phyloP scores from a whole-genome alignment of 2,797 vertebrate species.

The Coregonus sp. region DNA sequence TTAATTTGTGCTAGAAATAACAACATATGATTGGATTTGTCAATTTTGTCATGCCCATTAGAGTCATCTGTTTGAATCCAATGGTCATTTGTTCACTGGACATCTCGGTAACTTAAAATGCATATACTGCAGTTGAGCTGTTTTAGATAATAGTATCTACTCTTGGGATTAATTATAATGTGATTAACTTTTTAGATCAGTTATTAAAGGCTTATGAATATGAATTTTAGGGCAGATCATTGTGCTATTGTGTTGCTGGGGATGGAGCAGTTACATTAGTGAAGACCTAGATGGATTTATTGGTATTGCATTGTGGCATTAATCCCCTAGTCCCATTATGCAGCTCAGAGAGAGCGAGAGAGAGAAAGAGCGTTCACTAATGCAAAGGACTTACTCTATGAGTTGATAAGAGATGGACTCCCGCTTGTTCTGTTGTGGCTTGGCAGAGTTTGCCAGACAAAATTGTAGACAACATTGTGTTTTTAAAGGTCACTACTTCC shows the following conservation, averaged over 20 bases:
- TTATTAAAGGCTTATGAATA: conserved; percentile 18
- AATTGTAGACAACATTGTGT: conserved; percentile 35
- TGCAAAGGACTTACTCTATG: conserved; percentile 14
- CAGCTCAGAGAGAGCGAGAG: neutral
- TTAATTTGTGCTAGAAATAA: conserved; percentile 8
- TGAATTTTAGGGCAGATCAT: neutral
- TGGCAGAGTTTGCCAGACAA: conserved; percentile 25
- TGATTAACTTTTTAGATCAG: conserved; percentile 17
- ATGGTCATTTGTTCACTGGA: neutral
- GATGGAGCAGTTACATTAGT: conserved; percentile 6
- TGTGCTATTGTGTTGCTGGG: conserved; percentile 2
- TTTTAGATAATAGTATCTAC: conserved; percentile 34
- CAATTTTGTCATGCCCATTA: conserved; percentile 36
- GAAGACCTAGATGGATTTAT: conserved; percentile 7
- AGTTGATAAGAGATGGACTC: conserved; percentile 47
- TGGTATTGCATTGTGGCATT: conserved; percentile 12
- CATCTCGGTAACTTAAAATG: conserved; percentile 7
- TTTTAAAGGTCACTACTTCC: conserved; percentile 62
- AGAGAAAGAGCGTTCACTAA: conserved; percentile 27
- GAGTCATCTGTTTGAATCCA: conserved; percentile 12
- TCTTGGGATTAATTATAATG: conserved; percentile 33
- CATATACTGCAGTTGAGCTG: conserved; percentile 13
- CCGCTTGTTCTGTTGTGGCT: conserved; percentile 4
- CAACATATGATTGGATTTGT: conserved; percentile 23
- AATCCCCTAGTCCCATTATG: conserved; percentile 39